phyloP scores from a whole-genome alignment of 2,797 vertebrate species.

The Eulemur mongoz region DNA sequence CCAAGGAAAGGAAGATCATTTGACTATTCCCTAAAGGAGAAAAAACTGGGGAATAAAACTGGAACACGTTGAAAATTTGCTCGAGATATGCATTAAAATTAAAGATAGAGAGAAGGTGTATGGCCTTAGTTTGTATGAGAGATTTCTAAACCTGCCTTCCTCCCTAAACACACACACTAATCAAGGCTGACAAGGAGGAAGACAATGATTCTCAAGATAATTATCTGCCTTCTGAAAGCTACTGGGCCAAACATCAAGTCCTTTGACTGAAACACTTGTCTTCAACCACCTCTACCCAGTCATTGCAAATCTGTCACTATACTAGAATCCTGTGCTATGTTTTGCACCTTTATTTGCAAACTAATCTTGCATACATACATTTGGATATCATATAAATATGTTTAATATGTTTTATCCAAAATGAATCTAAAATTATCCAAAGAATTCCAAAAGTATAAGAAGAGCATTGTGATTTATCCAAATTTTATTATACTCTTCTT shows the following conservation, averaged over 20 bases:
- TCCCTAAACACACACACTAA: too few relatives aligned
- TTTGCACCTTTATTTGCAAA: neutral
- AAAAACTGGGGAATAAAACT: neutral
- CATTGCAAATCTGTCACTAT: neutral
- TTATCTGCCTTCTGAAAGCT: neutral
- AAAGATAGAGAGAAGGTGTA: neutral
- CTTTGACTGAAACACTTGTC: neutral
- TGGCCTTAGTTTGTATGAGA: neutral
- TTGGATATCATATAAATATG: neutral
- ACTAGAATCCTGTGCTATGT: neutral
- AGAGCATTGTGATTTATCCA: neutral
- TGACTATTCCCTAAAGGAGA: neutral
- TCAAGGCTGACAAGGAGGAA: neutral
- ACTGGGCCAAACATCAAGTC: too few relatives aligned
- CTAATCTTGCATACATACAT: neutral
- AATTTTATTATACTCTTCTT: too few relatives aligned
- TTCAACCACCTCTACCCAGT: accelerated
- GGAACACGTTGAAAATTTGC: neutral
- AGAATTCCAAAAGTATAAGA: neutral
- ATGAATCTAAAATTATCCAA: neutral
- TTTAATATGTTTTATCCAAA: neutral
- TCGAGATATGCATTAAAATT: neutral
- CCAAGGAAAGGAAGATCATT: neutral
- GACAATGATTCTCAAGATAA: neutral
- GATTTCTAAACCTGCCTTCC: neutral